Conservation (phyloP, 2,888 invertebrate species). For the Aspidapion aeneum region DNA sequence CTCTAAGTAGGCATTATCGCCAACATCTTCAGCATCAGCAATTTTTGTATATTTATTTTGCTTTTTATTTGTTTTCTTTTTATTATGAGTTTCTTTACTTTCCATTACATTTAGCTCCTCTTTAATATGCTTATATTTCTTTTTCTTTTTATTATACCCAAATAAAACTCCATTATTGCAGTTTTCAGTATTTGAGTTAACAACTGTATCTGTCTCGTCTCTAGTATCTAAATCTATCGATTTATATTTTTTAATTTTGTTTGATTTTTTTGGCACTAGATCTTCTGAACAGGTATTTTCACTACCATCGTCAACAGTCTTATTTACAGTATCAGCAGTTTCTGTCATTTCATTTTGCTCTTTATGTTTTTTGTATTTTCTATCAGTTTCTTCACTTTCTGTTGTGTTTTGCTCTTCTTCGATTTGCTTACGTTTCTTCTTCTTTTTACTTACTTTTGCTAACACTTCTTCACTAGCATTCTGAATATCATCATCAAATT, state of each 20-base stretch:
- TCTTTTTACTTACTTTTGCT: neutral
- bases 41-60: neutral
- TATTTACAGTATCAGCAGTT: too few species aligned
- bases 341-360: neutral
- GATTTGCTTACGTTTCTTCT: slow-evolving; percentile 4
- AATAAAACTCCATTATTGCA: too few species aligned
- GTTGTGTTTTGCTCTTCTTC: neutral
- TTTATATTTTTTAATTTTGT: too few species aligned
- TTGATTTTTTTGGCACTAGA: too few species aligned
- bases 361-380: neutral
- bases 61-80: neutral
- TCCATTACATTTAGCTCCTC: neutral
- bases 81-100: neutral
- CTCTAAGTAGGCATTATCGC: neutral
- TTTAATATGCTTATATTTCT: neutral
- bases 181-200: too few species aligned
- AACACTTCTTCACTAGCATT: neutral
- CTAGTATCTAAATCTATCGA: too few species aligned
- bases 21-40: neutral
- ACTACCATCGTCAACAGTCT: neutral
- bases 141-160: too few species aligned
- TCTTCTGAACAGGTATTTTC: too few species aligned
- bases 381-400: neutral
- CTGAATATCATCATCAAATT: too few species aligned
- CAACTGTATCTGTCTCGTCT: too few species aligned